Base-by-base conservation (phyloP, 2,113 vertebrate genomes). In the Vireo altiloquus region DNA sequence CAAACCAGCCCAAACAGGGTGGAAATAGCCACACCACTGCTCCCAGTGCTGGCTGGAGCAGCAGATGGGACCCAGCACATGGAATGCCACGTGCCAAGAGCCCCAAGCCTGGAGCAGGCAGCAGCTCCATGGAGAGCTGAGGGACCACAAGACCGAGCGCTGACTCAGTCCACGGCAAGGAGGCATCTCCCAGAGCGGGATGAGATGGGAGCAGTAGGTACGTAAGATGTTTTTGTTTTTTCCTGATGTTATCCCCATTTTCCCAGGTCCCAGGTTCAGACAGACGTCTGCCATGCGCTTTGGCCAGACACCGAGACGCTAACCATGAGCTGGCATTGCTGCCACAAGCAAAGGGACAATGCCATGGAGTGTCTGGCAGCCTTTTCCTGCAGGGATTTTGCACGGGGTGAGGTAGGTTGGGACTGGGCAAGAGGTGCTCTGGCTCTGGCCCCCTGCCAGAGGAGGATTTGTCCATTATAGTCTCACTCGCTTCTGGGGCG, bases 201-300 rank as follows among this genome's bases (percentile, higher is more conserved):
- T 60, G 92, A 92, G 89, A 68, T 87, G 87, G 77, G 44, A 92
- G 77, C 60, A 94, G 69, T 9, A 87, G 89, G 74, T 94, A 78
- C 1, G 83, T 87, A 19, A 95, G 87, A 13, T 94, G 95, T 24
- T 87, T 92, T 63, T 92, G 83, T 44, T 92, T 94, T 90, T 85
- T 82, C 92, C 93, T 96, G 93, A 92, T 96, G 96, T 97, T 96
- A 96, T 95, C 94, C 95, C 87, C 77, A 1, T 84, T 95, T 97
- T 96, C 94, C 87, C 94, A 96, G 82, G 86, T 94, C 68, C 76
- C 80, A 69, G 89, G 87, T 50, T 92, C 92, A 96, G 81, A 89
- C 92, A 95, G 81, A 31, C 3, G 35, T 92, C 94, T 95, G 95
- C 89, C 80, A 81, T 19, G 40, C 1, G 0, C 92, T 82, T 94